Conservation (phyloP, 2,888 invertebrate genomes). For the Agonopterix heracliana region DNA sequence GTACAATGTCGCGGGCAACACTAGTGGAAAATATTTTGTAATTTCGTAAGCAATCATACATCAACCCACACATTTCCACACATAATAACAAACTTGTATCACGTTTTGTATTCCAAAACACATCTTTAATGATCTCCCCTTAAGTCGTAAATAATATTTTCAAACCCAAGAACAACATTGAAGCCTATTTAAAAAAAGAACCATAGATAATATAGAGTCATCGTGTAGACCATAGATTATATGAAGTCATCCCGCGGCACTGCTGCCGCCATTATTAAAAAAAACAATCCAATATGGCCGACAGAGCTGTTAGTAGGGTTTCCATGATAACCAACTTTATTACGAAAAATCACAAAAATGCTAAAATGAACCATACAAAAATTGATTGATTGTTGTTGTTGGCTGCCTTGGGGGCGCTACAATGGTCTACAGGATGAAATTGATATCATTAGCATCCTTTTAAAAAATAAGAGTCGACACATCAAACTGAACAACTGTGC, state of each 20-base stretch:
- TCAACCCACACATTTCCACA: too few species aligned
- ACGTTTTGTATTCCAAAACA: too few species aligned
- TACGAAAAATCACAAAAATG: background rate
- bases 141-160: background rate
- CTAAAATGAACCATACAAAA: background rate
- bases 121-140: too few species aligned
- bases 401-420: background rate
- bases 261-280: slow-evolving; percentile 49
- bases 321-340: background rate
- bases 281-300: slow-evolving; percentile 58
- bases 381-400: background rate
- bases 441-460: too few species aligned
- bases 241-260: slow-evolving; percentile 65
- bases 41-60: too few species aligned
- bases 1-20: too few species aligned
- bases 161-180: slow-evolving; percentile 16
- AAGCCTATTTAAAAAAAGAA: slow-evolving; percentile 23
- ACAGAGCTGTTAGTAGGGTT: slow-evolving; percentile 27
- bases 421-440: too few species aligned
- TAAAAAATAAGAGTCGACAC: too few species aligned
- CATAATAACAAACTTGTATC: too few species aligned
- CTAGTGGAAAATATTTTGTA: too few species aligned
- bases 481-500: too few species aligned
- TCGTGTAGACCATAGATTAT: slow-evolving; percentile 62
- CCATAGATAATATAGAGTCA: slow-evolving; percentile 69